Evolutionary conservation across 2,797 vertebrate species (phyloP), one percentile per base, ranked within the genome.

Genomic region (Mus minutoides): DNA sequence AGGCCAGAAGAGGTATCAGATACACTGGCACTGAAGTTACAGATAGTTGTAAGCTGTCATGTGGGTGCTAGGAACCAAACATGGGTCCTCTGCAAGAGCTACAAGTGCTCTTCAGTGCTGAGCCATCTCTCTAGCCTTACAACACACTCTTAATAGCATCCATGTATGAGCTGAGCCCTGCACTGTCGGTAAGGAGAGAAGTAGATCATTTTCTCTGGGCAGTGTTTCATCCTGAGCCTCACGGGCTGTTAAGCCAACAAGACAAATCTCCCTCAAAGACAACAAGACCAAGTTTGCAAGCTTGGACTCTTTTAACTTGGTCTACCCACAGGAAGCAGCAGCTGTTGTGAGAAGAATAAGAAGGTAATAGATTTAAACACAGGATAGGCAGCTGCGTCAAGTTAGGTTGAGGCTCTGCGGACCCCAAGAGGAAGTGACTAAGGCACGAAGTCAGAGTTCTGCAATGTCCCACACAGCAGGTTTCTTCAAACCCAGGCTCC

Each of bases 371-470:
- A 6, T 52, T 94, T 94, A 71, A 37, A 71, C 67, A n/a, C 6
- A 71, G 54, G 37, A 93, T 26, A 37, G 62, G 5, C 40, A 54
- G 19, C 29, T 21, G 29, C 7, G 2, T 12, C 56, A 90, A 76
- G 64, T n/a, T 34, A 46, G 49, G 80, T 46, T 0, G 0, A 62
- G 29, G 56, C 80, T 84, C 76, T 88, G 8, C 10, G 37, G 93
- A 46, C 56, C 49, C 85, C 46, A 46, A 82, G 69, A 96, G 94
- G 94, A 97, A 93, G 78, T 94, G 90, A 96, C 90, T 84, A 67
- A 93, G 75, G 79, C 54, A 1, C 14, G 14, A 76, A 92, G 89
- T 91, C 79, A 76, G 85, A 87, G 52, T 14, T 90, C 86, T 46
- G 78, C 67, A 7, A 37, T 29, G 4, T 49, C 86, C 94, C 19